Conservation (phyloP, 2,888 invertebrate species). For the Drosophila monieri region DNA sequence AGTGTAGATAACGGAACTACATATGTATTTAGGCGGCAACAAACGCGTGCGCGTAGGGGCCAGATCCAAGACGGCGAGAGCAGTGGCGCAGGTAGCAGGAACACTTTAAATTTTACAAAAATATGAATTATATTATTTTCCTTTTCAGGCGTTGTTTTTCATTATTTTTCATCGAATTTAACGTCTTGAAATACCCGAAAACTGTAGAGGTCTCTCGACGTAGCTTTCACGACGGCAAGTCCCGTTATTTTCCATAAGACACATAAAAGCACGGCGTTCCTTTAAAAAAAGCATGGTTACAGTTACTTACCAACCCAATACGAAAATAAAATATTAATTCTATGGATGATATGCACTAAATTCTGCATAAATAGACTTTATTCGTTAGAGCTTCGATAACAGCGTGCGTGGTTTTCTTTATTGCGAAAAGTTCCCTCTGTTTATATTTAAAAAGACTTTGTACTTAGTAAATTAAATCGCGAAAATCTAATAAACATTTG, state of each 20-base stretch:
- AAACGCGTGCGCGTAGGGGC: slow-evolving; percentile 23
- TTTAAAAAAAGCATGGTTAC: too few relatives aligned
- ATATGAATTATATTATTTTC: too few relatives aligned
- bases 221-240: too few relatives aligned
- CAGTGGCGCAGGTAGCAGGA: not conserved
- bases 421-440: not conserved
- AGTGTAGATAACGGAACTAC: not conserved
- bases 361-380: not conserved
- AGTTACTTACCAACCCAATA: not conserved
- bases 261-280: too few relatives aligned
- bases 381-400: not conserved
- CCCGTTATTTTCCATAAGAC: too few relatives aligned
- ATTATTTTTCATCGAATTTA: too few relatives aligned
- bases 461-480: not conserved
- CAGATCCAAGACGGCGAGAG: not conserved
- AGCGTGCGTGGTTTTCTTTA: not conserved
- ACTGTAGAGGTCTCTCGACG: too few relatives aligned
- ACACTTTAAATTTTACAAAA: too few relatives aligned
- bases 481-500: not conserved
- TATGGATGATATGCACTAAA: slow-evolving; percentile 15
- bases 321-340: not conserved
- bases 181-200: too few relatives aligned
- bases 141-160: too few relatives aligned
- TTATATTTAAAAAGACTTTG: not conserved
- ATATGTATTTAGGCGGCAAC: slow-evolving; percentile 2